phyloP scores from a whole-genome alignment of 2,113 vertebrate genomes.

The Glaucomys volans region DNA sequence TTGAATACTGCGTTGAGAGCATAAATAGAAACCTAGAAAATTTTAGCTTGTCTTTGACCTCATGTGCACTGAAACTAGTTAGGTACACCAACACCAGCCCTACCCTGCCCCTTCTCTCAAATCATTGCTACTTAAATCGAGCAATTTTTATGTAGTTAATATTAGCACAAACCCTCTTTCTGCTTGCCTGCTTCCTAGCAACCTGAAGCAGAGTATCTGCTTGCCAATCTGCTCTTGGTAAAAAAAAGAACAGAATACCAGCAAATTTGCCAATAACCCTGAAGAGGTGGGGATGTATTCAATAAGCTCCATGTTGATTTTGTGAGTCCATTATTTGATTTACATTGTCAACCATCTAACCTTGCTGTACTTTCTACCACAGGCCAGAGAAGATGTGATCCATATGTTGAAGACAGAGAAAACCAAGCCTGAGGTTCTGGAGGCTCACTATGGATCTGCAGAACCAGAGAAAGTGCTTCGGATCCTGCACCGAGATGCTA shows the following conservation, averaged over 20 bases:
- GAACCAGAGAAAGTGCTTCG: slow-evolving; percentile 91
- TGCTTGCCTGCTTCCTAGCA: slow-evolving; percentile 84
- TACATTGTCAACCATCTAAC: slow-evolving; percentile 69
- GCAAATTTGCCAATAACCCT: slow-evolving; percentile 67
- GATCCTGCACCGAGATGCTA: slow-evolving; percentile 93
- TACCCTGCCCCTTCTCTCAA: not conserved
- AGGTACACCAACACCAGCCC: not conserved
- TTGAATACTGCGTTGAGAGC: not conserved
- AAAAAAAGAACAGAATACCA: slow-evolving; percentile 65
- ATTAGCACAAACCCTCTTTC: slow-evolving; percentile 79
- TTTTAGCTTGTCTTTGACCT: not conserved
- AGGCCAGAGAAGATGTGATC: slow-evolving; percentile 98
- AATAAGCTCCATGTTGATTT: not conserved
- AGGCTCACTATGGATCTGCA: slow-evolving; percentile 95
- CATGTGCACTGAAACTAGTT: not conserved
- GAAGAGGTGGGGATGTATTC: not conserved
- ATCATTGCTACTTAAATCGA: slow-evolving; percentile 68
- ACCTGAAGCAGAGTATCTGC: slow-evolving; percentile 81
- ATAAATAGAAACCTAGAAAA: slow-evolving; percentile 16
- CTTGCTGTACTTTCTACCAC: slow-evolving; percentile 74
- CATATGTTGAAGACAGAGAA: slow-evolving; percentile 93
- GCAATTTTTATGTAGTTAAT: slow-evolving; percentile 81
- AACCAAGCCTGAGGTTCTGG: slow-evolving; percentile 91
- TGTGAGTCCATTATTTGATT: not conserved
- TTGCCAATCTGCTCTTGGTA: slow-evolving; percentile 83